phyloP scores from a whole-genome alignment of 2,888 invertebrate genomes.

The Carabus problematicus region DNA sequence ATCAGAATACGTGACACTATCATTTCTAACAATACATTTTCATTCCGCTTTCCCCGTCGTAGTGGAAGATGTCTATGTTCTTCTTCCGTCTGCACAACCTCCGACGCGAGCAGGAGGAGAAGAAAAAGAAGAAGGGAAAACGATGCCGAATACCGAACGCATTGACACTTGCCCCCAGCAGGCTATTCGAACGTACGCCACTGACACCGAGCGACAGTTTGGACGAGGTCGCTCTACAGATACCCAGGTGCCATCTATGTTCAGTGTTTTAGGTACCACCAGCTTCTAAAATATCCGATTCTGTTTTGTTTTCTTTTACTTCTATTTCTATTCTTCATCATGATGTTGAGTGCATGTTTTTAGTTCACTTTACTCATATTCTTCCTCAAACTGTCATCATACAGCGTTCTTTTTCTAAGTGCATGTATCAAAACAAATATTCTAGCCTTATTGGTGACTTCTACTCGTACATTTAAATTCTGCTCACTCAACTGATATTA shows the following conservation, averaged over 20 bases:
- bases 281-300: constrained; percentile 39
- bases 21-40: no score
- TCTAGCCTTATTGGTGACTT: no score
- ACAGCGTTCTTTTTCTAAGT: not conserved
- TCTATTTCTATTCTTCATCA: not conserved
- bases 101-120: constrained; percentile 82
- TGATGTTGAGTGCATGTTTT: not conserved
- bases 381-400: not conserved
- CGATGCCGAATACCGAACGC: constrained; percentile 51
- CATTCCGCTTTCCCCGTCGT: not conserved
- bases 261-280: constrained; percentile 41
- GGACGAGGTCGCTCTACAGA: constrained; percentile 90
- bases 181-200: constrained; percentile 84
- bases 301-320: constrained; percentile 13
- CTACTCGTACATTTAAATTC: no score
- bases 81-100: constrained; percentile 94
- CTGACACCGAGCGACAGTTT: constrained; percentile 86
- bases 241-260: constrained; percentile 76
- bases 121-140: constrained; percentile 62
- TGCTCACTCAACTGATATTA: no score
- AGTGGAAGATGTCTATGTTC: constrained; percentile 81
- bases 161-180: constrained; percentile 76
- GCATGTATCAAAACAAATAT: no score
- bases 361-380: no score
- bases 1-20: no score